Conservation (phyloP, 2,113 vertebrate species). For the Pseudopodoces humilis region DNA sequence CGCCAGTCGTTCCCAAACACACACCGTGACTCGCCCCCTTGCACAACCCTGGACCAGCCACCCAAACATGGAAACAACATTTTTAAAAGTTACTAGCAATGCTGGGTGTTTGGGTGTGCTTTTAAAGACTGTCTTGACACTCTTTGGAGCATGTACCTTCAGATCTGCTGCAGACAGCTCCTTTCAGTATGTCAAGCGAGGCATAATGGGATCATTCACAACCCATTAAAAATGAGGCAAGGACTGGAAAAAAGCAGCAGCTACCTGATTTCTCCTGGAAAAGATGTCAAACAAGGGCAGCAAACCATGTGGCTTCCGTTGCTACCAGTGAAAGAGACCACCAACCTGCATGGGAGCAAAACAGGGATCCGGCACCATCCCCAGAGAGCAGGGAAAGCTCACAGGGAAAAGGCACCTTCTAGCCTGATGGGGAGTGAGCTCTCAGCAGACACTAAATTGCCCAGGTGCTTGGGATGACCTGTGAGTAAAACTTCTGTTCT, state of each 20-base stretch:
- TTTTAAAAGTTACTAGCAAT: neutral
- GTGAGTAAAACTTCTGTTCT: neutral
- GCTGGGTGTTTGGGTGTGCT: neutral
- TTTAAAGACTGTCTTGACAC: neutral
- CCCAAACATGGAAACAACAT: neutral
- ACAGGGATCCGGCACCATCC: accelerated
- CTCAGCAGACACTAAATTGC: neutral
- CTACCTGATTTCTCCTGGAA: neutral
- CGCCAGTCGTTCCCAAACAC: neutral
- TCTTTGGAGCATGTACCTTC: neutral
- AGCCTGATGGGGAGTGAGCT: neutral
- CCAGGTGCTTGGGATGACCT: neutral
- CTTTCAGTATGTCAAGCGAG: neutral
- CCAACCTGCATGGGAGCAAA: accelerated
- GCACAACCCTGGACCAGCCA: neutral
- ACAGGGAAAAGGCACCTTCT: neutral
- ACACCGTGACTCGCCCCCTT: accelerated
- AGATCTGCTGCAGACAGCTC: neutral
- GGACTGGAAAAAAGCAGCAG: neutral
- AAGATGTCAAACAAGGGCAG: neutral
- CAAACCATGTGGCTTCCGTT: neutral
- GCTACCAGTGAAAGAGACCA: neutral
- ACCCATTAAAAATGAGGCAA: neutral
- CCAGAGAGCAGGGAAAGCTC: neutral
- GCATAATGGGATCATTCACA: neutral